Evolutionary conservation across 2,888 invertebrate species (phyloP).

Genomic region (Mesorhabditis belari): DNA sequence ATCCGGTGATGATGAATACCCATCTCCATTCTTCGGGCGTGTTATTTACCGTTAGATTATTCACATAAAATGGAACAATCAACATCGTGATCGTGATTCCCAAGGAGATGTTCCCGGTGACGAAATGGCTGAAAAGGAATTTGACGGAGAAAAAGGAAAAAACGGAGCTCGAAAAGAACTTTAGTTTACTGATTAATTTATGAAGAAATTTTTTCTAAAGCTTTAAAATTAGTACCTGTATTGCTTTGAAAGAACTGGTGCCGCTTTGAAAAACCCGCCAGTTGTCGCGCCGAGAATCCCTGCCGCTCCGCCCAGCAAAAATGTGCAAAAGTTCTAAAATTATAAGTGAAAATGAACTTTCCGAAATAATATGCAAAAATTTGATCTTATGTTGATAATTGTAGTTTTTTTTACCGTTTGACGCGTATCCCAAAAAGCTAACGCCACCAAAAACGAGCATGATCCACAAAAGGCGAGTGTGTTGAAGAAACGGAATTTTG

Average conservation of each 20-base stretch:
- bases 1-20: constrained; percentile 32
- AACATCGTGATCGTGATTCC: constrained; percentile 47
- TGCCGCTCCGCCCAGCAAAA: constrained; percentile 29
- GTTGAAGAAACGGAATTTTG: constrained; percentile 51
- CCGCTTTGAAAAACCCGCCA: constrained; percentile 49
- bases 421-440: constrained; percentile 37
- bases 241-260: constrained; percentile 45
- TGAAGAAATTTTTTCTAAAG: not conserved
- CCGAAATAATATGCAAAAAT: too few species aligned
- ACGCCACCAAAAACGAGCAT: constrained; percentile 29
- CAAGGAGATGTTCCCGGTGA: constrained; percentile 50
- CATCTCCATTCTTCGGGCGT: constrained; percentile 43
- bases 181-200: too few species aligned
- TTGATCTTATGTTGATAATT: too few species aligned
- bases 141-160: not conserved
- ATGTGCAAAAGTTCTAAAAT: constrained; percentile 19
- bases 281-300: constrained; percentile 42
- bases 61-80: constrained; percentile 42
- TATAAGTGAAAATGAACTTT: too few species aligned
- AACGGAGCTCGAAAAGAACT: too few species aligned
- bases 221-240: constrained; percentile 21
- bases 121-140: constrained; percentile 33
- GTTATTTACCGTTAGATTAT: constrained; percentile 34
- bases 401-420: constrained; percentile 18
- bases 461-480: constrained; percentile 45